Evolutionary conservation across 2,797 vertebrate species (phyloP).

Genomic region (Propithecus perrieri): DNA sequence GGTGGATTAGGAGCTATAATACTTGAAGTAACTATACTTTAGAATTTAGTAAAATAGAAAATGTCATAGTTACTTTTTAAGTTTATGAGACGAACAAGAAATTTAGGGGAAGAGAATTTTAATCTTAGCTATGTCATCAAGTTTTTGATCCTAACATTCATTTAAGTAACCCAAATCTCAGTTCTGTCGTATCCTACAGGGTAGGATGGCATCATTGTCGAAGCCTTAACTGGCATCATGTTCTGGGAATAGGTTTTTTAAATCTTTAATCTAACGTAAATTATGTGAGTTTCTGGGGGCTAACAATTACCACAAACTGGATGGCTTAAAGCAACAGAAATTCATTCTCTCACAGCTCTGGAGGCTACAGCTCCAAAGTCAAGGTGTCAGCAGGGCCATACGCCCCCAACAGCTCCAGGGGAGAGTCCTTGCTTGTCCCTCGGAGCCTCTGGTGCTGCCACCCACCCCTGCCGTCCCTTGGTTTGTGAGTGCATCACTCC

Average conservation of each 20-base stretch:
- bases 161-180: not conserved
- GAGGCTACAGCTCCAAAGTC: not conserved
- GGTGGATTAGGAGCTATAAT: not conserved
- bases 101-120: not conserved
- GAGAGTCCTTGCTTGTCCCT: not conserved
- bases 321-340: not conserved
- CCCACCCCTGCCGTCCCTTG: not conserved
- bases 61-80: not conserved
- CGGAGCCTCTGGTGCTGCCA: rapidly evolving
- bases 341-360: not conserved
- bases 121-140: not conserved
- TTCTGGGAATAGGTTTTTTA: not conserved
- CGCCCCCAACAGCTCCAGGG: rapidly evolving
- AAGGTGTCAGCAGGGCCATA: rapidly evolving
- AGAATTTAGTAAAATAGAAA: not conserved
- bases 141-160: not conserved
- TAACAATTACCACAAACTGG: not conserved
- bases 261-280: not conserved
- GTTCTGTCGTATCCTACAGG: not conserved
- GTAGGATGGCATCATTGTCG: not conserved
- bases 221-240: not conserved
- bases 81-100: not conserved
- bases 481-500: not conserved
- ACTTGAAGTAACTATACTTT: not conserved
- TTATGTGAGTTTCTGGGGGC: not conserved